Evolutionary conservation across 2,888 invertebrate species (phyloP), one percentile per base, ranked within the genome.

Genomic region (Melanargia galathea): DNA sequence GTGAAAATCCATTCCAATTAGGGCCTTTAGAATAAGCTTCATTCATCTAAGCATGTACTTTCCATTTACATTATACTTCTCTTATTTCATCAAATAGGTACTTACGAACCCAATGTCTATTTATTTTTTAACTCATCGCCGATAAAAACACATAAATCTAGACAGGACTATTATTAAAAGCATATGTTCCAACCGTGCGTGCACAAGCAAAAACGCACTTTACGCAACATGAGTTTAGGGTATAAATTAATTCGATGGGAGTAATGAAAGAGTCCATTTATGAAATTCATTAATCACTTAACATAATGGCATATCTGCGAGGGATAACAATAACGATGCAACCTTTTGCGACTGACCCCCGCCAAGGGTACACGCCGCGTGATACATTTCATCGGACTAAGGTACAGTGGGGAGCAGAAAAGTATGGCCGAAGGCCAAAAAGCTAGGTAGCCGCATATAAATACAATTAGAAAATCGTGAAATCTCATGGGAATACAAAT

Each of bases 281-380:
- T 60, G 62, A 68, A 69, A 70, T 67, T 68, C 69, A 71, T 71
- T 70, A 70, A 71, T 71, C 71, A 71, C 61, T 62, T 64, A 60
- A 49, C 60, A 69, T 68, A 70, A 71, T 71, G 66, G 67, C 55
- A 64, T 67, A 66, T 69, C 69, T 67, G 65, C 63, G 56, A 54
- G 60, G 65, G 65, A 65, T 68, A 61, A 70, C 68, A 70, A 70
- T 65, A 65, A 68, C 67, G 59, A 59, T 62, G 70, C 67, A 63
- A 69, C 63, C 71, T 66, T 59, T 62, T 45, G 66, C 58, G 62
- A 69, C 62, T 63, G 66, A 64, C 65, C 65, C 66, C 55, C 38
- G 62, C 63, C 63, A 65, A 62, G 69, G 64, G 66, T 62, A 64
- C 56, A 51, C 59, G 56, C 61, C 43, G 59, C 61, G 61, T 61